Conservation (phyloP, 2,888 invertebrate genomes). For the Amblyjoppa proteus region DNA sequence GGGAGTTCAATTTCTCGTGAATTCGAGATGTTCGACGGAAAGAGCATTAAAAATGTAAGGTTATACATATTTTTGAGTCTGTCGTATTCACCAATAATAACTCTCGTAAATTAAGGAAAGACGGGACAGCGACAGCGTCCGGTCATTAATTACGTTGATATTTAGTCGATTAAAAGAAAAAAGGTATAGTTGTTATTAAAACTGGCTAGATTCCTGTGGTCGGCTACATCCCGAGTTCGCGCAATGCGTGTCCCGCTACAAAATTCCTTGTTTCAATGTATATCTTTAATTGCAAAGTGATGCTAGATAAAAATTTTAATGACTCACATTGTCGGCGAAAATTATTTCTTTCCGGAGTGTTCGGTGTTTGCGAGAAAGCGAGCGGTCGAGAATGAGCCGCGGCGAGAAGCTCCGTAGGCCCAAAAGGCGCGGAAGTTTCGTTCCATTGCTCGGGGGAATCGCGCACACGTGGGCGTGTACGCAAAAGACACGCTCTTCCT, state of each 20-base stretch:
- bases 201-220: neutral
- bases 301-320: conserved; percentile 3
- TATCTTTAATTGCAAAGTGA: neutral
- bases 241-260: too few relatives aligned
- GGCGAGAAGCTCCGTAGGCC: conserved; percentile 26
- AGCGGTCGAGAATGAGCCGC: too few relatives aligned
- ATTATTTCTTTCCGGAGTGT: conserved; percentile 6
- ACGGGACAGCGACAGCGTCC: conserved; percentile 31
- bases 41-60: conserved; percentile 37
- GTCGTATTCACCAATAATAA: conserved; percentile 60
- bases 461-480: conserved; percentile 68
- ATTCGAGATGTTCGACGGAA: conserved; percentile 53
- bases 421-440: conserved; percentile 58
- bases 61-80: conserved; percentile 36
- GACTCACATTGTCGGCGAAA: neutral
- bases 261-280: too few relatives aligned
- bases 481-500: conserved; percentile 64
- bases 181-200: conserved; percentile 27
- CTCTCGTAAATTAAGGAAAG: conserved; percentile 61
- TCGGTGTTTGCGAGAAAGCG: neutral
- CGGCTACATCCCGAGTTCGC: too few relatives aligned
- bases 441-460: conserved; percentile 62
- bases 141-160: conserved; percentile 46
- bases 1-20: conserved; percentile 45
- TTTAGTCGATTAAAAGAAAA: conserved; percentile 27